Percentiles rank a stretch among this genome's conserved stretches.
These are phyloP conservation scores for Resseliella maxima DNA, from an alignment of 2,888 invertebrate genomes.

Conservation along the genomic window DNA sequence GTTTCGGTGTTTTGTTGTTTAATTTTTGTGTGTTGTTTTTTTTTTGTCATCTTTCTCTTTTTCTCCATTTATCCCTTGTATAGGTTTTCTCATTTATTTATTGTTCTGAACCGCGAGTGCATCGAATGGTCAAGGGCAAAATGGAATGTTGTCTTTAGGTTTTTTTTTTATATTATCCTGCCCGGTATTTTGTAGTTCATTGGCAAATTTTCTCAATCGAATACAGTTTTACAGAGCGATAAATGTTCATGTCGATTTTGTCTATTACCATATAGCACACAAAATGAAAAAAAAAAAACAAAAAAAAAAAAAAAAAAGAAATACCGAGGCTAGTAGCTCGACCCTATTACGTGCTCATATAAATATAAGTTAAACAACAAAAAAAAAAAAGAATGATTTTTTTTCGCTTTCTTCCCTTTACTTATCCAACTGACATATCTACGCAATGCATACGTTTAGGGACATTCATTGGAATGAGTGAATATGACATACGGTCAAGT, in stretches of 20 bases:
- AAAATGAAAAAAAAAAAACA: no score
- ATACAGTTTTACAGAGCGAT: neutral
- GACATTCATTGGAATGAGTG: conserved; percentile 51
- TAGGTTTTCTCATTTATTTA: neutral
- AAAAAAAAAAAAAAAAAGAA: no score
- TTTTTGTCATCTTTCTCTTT: neutral
- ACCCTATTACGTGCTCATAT: no score
- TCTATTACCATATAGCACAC: neutral
- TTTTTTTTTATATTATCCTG: neutral
- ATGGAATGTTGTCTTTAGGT: neutral
- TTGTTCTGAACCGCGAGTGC: neutral
- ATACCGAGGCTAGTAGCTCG: no score
- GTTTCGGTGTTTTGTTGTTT: neutral
- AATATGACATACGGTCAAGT: conserved; percentile 59
- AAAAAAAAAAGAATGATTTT: no score
- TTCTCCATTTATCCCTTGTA: neutral
- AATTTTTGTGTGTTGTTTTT: neutral
- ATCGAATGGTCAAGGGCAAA: conserved; percentile 16
- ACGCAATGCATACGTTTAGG: conserved; percentile 29
- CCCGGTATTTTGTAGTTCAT: neutral
- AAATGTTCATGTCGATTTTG: no score
- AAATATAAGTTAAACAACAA: no score
- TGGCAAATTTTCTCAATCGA: neutral
- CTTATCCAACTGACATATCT: conserved; percentile 40
- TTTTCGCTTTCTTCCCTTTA: neutral